These are phyloP conservation scores for Stigmatopora argus DNA, from an alignment of 2,113 vertebrate species.

Conservation along the genomic window DNA sequence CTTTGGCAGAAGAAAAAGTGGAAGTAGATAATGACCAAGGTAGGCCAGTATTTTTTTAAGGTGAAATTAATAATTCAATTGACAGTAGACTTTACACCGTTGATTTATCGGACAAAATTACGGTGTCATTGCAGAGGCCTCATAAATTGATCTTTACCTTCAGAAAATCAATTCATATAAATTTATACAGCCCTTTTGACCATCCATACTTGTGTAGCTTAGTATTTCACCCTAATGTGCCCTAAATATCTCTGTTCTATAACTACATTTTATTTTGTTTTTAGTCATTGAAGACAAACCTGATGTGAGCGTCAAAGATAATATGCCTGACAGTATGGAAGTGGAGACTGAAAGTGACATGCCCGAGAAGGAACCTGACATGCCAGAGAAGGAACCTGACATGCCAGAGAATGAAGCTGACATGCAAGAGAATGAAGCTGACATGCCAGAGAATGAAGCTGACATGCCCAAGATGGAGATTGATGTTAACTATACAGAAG, in stretches of 20 bases:
- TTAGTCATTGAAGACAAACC: slow-evolving; percentile 25
- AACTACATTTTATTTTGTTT: background rate
- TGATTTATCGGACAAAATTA: background rate
- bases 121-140: background rate
- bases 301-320: slow-evolving; percentile 19
- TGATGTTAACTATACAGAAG: slow-evolving; percentile 22
- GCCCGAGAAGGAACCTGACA: background rate
- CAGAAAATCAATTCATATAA: too few relatives aligned
- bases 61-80: background rate
- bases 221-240: background rate
- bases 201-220: background rate
- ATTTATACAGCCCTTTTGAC: background rate
- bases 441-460: background rate
- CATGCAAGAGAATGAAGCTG: background rate
- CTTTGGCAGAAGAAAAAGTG: slow-evolving; percentile 42
- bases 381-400: background rate
- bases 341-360: background rate
- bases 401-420: background rate
- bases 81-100: background rate
- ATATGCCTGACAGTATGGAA: background rate
- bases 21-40: slow-evolving; percentile 37
- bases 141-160: background rate
- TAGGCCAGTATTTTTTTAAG: slow-evolving; percentile 33
- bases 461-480: background rate
- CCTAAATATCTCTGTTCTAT: background rate